Conservation (phyloP, 2,797 vertebrate genomes). For the Neosilurus mollespiculum region DNA sequence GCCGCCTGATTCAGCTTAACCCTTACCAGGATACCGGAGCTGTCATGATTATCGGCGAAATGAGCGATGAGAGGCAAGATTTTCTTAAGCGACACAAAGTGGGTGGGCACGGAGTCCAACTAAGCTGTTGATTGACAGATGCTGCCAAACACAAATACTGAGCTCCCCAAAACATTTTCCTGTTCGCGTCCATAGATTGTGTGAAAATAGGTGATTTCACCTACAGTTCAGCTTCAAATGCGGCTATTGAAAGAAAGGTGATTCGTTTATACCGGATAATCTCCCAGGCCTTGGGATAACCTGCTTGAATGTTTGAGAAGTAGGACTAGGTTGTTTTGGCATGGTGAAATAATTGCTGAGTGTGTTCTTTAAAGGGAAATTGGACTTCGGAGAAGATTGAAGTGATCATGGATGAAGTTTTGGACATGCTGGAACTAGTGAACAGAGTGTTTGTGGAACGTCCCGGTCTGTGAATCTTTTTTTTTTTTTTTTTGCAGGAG, state of each 20-base stretch:
- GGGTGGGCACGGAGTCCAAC: no score
- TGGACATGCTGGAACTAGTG: not conserved
- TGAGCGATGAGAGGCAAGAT: no score
- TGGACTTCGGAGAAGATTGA: not conserved
- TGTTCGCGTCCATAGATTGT: no score
- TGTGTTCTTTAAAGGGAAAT: conserved; percentile 1
- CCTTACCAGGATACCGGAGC: not conserved
- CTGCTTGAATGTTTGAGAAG: not conserved
- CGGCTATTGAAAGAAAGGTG: not conserved
- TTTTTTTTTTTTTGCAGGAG: not conserved
- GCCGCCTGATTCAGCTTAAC: not conserved
- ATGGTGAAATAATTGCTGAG: not conserved
- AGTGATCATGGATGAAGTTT: not conserved
- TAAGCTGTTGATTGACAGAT: no score
- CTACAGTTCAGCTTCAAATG: no score
- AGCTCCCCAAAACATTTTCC: no score
- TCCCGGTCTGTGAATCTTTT: not conserved
- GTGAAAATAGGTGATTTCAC: no score
- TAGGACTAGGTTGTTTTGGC: not conserved
- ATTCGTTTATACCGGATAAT: not conserved
- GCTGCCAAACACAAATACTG: no score
- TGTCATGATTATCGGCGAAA: no score
- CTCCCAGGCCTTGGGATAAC: not conserved
- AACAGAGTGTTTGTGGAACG: not conserved
- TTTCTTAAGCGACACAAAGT: no score